Evolutionary conservation across 2,113 vertebrate species (phyloP).

Genomic region (Oncorhynchus gorbuscha): DNA sequence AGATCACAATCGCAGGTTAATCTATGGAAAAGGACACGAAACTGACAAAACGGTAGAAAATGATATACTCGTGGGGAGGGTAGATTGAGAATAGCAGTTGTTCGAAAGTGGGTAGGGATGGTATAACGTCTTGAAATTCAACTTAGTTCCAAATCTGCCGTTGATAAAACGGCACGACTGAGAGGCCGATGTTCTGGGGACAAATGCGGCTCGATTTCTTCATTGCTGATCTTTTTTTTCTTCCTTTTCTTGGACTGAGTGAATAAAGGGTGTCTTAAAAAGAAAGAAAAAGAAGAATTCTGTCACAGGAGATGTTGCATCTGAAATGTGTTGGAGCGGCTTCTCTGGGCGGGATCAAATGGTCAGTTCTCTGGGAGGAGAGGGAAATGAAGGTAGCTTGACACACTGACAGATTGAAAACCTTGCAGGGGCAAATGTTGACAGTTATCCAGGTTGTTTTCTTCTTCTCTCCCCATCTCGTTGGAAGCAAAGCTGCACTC

Average conservation of each 20-base stretch:
- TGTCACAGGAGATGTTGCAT: slow-evolving; percentile 4
- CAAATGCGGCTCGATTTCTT: neutral
- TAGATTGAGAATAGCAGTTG: neutral
- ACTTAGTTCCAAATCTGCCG: neutral
- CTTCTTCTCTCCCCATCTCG: neutral
- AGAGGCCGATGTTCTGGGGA: too few relatives aligned
- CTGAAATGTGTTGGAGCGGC: slow-evolving; percentile 27
- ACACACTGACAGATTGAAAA: slow-evolving; percentile 49
- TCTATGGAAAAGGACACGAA: slow-evolving; percentile 49
- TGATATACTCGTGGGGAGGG: neutral
- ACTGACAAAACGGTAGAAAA: slow-evolving; percentile 27
- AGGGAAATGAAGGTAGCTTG: slow-evolving; percentile 41
- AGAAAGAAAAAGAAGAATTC: neutral
- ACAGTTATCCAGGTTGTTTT: slow-evolving; percentile 32
- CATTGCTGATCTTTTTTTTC: neutral
- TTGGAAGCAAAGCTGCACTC: slow-evolving; percentile 2
- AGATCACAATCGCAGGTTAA: slow-evolving; percentile 63
- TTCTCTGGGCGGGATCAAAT: slow-evolving; percentile 31
- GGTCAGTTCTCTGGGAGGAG: slow-evolving; percentile 53
- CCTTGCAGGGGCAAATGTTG: slow-evolving; percentile 38
- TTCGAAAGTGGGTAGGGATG: neutral
- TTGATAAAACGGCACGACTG: slow-evolving; percentile 8
- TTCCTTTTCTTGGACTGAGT: neutral
- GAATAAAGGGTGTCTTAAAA: neutral
- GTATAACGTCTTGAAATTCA: neutral